Conservation (phyloP, 1,140 invertebrate genomes). For the Reticulitermes speratus region DNA sequence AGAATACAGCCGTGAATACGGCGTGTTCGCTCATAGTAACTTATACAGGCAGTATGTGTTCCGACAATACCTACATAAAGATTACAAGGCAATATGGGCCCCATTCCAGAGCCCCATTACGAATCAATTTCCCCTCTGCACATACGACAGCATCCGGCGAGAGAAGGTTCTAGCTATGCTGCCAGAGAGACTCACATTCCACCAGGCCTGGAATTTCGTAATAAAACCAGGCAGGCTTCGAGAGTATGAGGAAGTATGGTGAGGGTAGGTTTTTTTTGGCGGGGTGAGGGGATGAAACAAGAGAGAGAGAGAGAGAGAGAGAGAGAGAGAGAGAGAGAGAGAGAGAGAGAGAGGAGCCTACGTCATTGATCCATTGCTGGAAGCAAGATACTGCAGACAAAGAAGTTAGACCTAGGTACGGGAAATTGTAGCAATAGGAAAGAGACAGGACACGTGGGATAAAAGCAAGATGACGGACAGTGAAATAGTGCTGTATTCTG, state of each 20-base stretch:
- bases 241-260: not conserved
- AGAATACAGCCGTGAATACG: not conserved
- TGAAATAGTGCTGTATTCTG: too few species aligned
- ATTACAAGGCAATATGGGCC: conserved; percentile 28
- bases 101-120: conserved; percentile 33
- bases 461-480: not conserved
- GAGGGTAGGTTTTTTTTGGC: not conserved
- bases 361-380: conserved; percentile 26
- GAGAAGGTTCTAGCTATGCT: not conserved
- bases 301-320: conserved; percentile 22
- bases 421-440: conserved; percentile 23
- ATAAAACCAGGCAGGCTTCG: conserved; percentile 34
- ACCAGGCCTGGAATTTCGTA: conserved; percentile 37
- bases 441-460: not conserved
- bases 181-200: conserved; percentile 36
- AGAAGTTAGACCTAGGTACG: not conserved
- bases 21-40: conserved; percentile 13
- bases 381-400: conserved; percentile 26
- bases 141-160: not conserved
- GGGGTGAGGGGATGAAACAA: conserved; percentile 25
- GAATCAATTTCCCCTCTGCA: conserved; percentile 35
- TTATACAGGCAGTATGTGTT: conserved; percentile 26
- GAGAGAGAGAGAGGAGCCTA: conserved; percentile 19
- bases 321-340: conserved; percentile 22
- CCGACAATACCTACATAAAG: conserved; percentile 30